phyloP scores from a whole-genome alignment of 2,888 invertebrate genomes.

The Isotomurus palustris region DNA sequence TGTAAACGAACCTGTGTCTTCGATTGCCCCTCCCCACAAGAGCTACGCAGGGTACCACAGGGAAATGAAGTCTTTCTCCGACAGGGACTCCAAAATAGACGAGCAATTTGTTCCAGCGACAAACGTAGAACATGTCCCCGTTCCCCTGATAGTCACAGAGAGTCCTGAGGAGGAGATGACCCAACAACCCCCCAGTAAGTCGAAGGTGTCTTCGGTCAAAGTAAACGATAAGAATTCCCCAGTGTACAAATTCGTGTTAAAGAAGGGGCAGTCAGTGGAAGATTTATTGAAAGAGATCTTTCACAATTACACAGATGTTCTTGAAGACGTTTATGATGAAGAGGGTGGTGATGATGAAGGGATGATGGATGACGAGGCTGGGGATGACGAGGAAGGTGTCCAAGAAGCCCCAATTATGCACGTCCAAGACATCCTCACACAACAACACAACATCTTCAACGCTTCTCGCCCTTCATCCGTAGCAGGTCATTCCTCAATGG shows the following conservation, averaged over 20 bases:
- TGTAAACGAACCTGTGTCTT: not conserved
- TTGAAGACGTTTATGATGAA: not conserved
- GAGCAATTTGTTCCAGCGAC: conserved; percentile 29
- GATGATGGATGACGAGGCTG: not conserved
- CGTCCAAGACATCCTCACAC: not conserved
- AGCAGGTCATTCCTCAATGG: not conserved
- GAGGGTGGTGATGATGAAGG: not conserved
- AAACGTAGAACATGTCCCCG: conserved; percentile 34
- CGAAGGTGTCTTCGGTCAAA: conserved; percentile 20
- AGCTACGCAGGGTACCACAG: conserved; percentile 7
- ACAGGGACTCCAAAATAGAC: conserved; percentile 42
- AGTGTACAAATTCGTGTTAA: conserved; percentile 47
- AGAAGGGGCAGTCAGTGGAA: conserved; percentile 47
- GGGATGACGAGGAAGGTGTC: not conserved
- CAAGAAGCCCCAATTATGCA: not conserved
- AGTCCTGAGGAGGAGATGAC: not conserved
- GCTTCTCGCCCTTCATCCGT: not conserved
- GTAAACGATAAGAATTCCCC: conserved; percentile 45
- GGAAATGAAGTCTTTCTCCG: conserved; percentile 28
- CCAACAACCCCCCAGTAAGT: conserved; percentile 9
- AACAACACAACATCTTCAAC: not conserved
- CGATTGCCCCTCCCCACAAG: not conserved
- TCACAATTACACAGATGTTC: conserved; percentile 40
- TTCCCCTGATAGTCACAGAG: conserved; percentile 31
- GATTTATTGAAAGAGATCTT: conserved; percentile 47